A percentile compares a stretch with the other conserved stretches of the same genome.
phyloP scores from a whole-genome alignment of 2,888 invertebrate species.

The Campoplex nolae region DNA sequence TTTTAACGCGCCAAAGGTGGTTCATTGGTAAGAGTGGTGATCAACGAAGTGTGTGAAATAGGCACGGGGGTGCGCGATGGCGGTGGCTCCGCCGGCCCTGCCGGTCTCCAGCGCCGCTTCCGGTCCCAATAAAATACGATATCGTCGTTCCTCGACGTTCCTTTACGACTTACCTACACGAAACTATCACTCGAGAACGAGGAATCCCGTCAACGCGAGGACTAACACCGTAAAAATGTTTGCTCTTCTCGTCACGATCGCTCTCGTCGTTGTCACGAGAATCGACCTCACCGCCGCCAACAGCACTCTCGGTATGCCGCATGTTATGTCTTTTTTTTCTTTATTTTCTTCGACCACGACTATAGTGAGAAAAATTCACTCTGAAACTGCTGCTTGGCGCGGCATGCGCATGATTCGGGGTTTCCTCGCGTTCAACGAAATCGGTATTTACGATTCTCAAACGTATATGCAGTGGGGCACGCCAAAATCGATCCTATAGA shows the following conservation, averaged over 20 bases:
- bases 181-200: slow-evolving; percentile 49
- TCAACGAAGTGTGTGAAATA: slow-evolving; percentile 70
- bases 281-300: slow-evolving; percentile 62
- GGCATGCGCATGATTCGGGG: neutral
- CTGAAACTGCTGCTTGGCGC: no score
- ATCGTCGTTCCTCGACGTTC: slow-evolving; percentile 15
- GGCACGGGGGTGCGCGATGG: slow-evolving; percentile 79
- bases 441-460: neutral
- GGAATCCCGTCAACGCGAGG: slow-evolving; percentile 46
- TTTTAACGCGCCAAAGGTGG: slow-evolving; percentile 13
- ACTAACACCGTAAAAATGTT: slow-evolving; percentile 40
- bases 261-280: slow-evolving; percentile 56
- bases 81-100: slow-evolving; percentile 80
- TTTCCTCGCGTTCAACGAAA: neutral
- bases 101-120: slow-evolving; percentile 78
- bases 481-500: neutral
- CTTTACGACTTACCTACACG: neutral
- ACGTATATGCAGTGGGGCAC: neutral
- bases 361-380: neutral
- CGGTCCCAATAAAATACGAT: slow-evolving; percentile 67
- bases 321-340: neutral
- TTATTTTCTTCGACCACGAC: neutral
- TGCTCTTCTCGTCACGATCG: slow-evolving; percentile 60
- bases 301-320: slow-evolving; percentile 64
- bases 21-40: slow-evolving; percentile 24